Evolutionary conservation across 2,797 vertebrate species (phyloP), one percentile per base, ranked within the genome.

Genomic region (Clangula hyemalis): DNA sequence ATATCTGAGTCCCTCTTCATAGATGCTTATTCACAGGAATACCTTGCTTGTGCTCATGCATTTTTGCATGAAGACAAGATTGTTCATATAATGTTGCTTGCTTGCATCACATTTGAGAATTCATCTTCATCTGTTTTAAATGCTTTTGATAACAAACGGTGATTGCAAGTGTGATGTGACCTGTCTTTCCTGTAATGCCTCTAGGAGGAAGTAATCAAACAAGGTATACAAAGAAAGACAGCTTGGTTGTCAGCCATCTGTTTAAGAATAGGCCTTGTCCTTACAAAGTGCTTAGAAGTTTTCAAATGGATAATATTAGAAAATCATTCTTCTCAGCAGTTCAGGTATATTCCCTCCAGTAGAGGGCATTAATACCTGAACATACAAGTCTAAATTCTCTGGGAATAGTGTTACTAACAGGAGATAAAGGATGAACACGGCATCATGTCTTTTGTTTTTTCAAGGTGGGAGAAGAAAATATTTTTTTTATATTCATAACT

Each of bases 331-430:
- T 39, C n/a, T 3, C 14, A 45, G 11, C 11, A 65, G 27, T 15
- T 87, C 30, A 66, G 64, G 28, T 57, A 24, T 27, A 24, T 34
- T 95, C 27, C 41, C 13, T 94, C 78, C 91, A 95, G 90, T 64
- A 95, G 94, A 93, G 83, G 87, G 78, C 80, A 39, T 11, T 64
- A 54, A 47, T 84, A 84, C 22, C 45, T 83, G 90, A 85, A 30
- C 10, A 10, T 51, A 45, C 7, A 77, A 80, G 1, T 15, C 38
- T 60, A 19, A 88, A 85, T 51, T 86, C 19, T 61, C 34, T 30
- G 30, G 12, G 34, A 85, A 71, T 61, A 47, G 34, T 25, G 15
- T 38, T 79, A 25, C 20, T 20, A n/a, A 38, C 27, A 56, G 39
- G 32, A 74, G 24, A 70, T 4, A 25, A 15, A 80, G 17, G 16